Conservation (phyloP, 2,888 invertebrate species). For the Eupithecia subumbrata region DNA sequence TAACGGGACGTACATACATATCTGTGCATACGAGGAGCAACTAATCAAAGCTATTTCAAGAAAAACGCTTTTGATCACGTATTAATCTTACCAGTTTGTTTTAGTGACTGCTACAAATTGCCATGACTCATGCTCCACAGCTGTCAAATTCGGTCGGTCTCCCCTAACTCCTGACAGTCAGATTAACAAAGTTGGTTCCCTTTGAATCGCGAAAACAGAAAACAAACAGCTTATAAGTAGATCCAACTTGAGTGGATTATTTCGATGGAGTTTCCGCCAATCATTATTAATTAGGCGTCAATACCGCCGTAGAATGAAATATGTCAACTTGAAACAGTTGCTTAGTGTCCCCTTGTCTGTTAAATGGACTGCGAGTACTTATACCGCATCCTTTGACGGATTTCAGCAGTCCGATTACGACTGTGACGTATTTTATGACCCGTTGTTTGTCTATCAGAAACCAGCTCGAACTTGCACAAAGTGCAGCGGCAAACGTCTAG, state of each 20-base stretch:
- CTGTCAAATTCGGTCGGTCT: background rate
- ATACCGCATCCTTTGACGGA: too few relatives aligned
- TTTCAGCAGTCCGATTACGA: too few relatives aligned
- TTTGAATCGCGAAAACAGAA: constrained; percentile 21
- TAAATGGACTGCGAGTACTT: too few relatives aligned
- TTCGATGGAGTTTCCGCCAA: background rate
- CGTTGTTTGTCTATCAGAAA: too few relatives aligned
- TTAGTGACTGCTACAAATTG: background rate
- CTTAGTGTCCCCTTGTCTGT: too few relatives aligned
- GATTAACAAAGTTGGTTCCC: constrained; percentile 26
- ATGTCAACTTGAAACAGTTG: background rate
- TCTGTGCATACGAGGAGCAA: too few relatives aligned
- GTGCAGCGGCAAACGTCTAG: too few relatives aligned
- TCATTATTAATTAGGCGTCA: background rate
- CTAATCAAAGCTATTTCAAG: too few relatives aligned
- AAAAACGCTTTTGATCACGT: too few relatives aligned
- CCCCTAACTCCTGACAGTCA: constrained; percentile 12
- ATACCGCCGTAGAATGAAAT: background rate
- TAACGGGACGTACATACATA: too few relatives aligned
- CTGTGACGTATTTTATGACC: too few relatives aligned
- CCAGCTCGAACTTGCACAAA: too few relatives aligned
- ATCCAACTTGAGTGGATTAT: constrained; percentile 16
- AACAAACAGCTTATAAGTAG: constrained; percentile 25
- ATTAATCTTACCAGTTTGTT: background rate
- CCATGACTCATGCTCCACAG: background rate